Evolutionary conservation across 2,797 vertebrate species (phyloP).

Genomic region (Acomys russatus): DNA sequence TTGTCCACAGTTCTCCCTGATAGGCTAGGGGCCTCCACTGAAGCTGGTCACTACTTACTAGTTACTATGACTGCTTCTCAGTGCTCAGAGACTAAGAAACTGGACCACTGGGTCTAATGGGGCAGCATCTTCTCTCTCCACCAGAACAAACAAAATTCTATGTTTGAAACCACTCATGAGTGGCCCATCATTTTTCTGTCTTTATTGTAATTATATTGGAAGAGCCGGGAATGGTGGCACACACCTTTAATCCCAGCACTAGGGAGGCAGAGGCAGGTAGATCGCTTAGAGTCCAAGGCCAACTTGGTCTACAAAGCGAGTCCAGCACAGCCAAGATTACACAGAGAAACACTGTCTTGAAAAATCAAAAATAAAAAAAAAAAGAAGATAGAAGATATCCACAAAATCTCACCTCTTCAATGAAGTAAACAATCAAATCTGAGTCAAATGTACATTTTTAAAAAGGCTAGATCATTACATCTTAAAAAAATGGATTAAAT

Average conservation of each 20-base stretch:
- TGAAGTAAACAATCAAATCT: slow-evolving; percentile 30
- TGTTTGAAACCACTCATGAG: background rate
- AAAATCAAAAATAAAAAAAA: too few relatives aligned
- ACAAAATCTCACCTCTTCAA: background rate
- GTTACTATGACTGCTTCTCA: background rate
- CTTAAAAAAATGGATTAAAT: slow-evolving; percentile 9
- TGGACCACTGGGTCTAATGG: background rate
- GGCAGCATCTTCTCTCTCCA: background rate
- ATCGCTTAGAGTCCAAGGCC: too few relatives aligned
- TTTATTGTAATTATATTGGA: background rate
- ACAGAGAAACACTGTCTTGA: too few relatives aligned
- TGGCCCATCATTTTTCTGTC: background rate
- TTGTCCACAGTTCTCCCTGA: background rate
- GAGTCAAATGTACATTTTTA: slow-evolving; percentile 6
- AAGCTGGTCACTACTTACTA: background rate
- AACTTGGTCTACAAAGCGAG: too few relatives aligned
- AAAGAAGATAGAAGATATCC: background rate
- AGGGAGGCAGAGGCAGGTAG: too few relatives aligned
- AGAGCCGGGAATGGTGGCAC: too few relatives aligned
- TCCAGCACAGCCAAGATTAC: too few relatives aligned
- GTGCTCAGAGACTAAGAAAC: background rate
- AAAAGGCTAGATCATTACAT: background rate
- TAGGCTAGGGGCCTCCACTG: background rate
- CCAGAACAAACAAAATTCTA: background rate
- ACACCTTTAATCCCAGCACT: too few relatives aligned